Base-by-base conservation (phyloP, 2,113 vertebrate species). In the Pseudorhombus dupliciocellatus region DNA sequence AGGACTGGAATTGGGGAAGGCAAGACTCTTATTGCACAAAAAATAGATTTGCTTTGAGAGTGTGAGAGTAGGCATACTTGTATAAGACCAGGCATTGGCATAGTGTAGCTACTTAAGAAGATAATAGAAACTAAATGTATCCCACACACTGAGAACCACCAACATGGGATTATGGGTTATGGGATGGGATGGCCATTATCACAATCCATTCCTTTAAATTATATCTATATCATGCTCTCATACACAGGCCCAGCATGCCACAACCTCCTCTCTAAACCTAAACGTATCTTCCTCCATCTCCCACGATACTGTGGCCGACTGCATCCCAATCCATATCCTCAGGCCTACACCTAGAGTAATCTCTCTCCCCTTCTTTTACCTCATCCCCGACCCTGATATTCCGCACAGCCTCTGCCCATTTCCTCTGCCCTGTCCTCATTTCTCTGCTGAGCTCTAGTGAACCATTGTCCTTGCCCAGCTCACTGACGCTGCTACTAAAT, bases 381-480 rank as follows among this genome's bases (percentile, higher is more conserved):
- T 79, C 75, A 73, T 22, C 28, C 68, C 59, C 50, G 73, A 67
- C 79, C 75, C 85, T 81, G 65, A 81, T 83, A 83, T 83, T 84
- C 66, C 70, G 88, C 70, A 77, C 66, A 69, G 83, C 77, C 77
- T 66, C 83, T 75, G 68, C 77, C 79, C 76, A 83, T 84, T 83
- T 81, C 69, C 79, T n/a, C 77, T 64, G 59, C 57, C 71, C 75
- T 72, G 81, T 81, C 83, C 87, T 86, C 87, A 89, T 91, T 90
- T 84, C 83, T 90, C 84, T 55, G 55, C 77, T 75, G 7, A 84
- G 84, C 83, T 84, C 80, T 57, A 72, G 84, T 90, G 84, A 90
- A 88, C 88, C 88, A 89, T 85, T 86, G 86, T 90, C 77, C 83
- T 81, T 70, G 75, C 87, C 76, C 72, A 65, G 78, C 81, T 88